Base-by-base conservation (phyloP, 1,140 invertebrate species). In the Drosophila busckii region DNA sequence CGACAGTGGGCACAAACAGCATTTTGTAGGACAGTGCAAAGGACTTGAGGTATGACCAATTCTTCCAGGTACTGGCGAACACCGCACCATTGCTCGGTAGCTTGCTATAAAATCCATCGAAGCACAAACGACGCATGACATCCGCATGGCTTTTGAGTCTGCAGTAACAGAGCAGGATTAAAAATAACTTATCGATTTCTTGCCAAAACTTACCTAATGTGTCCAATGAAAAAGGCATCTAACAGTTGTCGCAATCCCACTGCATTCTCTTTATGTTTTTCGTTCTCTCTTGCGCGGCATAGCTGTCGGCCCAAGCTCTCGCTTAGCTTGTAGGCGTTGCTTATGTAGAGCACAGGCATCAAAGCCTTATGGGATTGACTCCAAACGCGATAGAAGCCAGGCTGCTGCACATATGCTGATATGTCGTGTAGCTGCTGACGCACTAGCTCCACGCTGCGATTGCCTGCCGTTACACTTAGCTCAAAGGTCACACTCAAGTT, bases 41-140 rank as follows among this genome's bases (percentile, higher is more conserved):
- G 26, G 90, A 89, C 42, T 89, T 88, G 6, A 92, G 70, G 67
- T 88, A 88, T 32, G 88, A 88, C 91, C 91, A 92, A 82, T 92
- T 91, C 73, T 92, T 92, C 90, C 90, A 92, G 4, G 91, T 89
- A 49, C 90, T 91, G 7, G 90, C 90, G 62, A 89, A 91, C 54
- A 89, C 90, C 28, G 90, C 90, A 2, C 90, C 90, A 83, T 91
- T 91, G 16, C 88, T 88, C 1, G 90, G 89, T 65, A 91, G 88
- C 38, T 91, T 91, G n/a, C 90, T 91, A 54, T 92, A 92, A 64
- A 91, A 92, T 4, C 91, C 91, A 83, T 92, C 90, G 59, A 92
- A 92, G 49, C 90, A 88, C 9, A 90, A 88, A 45, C 90, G 70
- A 15, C 80, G 68, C 40, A 87, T 37, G 12, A 82, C 68, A 62